A percentile compares a stretch with the other conserved stretches of the same genome.
Conservation (phyloP, 2,113 vertebrate species). For the Fregetta grallaria region DNA sequence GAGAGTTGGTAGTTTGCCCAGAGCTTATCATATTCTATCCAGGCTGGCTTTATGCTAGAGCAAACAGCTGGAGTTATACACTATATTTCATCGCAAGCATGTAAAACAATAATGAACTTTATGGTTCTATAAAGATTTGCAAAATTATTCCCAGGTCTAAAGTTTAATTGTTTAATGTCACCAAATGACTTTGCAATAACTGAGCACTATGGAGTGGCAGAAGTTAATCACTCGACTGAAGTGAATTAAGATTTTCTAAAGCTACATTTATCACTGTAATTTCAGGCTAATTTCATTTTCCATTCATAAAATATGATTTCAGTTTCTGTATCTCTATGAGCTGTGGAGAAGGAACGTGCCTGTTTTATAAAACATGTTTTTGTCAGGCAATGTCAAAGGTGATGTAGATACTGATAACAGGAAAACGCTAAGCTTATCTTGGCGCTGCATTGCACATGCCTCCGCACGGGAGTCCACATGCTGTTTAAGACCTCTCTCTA, state of each 20-base stretch:
- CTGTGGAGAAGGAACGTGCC: background rate
- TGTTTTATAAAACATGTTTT: slow-evolving; percentile 22
- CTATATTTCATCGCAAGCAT: slow-evolving; percentile 38
- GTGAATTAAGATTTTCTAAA: slow-evolving; percentile 74
- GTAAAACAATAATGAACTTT: slow-evolving; percentile 61
- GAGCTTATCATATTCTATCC: slow-evolving; percentile 38
- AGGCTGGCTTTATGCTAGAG: slow-evolving; percentile 39
- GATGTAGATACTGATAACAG: background rate
- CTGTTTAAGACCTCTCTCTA: background rate
- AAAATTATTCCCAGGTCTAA: slow-evolving; percentile 74
- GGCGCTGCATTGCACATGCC: background rate
- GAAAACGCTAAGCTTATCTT: background rate
- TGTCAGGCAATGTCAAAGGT: slow-evolving; percentile 15
- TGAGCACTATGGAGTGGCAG: slow-evolving; percentile 68
- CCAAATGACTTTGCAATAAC: slow-evolving; percentile 72
- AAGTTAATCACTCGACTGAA: slow-evolving; percentile 72
- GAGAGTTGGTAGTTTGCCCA: slow-evolving; percentile 54
- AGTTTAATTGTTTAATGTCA: slow-evolving; percentile 75
- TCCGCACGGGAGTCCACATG: background rate
- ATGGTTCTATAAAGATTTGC: slow-evolving; percentile 69
- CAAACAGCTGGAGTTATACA: slow-evolving; percentile 55
- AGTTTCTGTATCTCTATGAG: slow-evolving; percentile 39
- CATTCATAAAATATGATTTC: slow-evolving; percentile 67
- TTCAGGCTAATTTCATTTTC: slow-evolving; percentile 68
- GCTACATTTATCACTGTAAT: slow-evolving; percentile 70